Evolutionary conservation across 2,888 invertebrate species (phyloP), one percentile per base, ranked within the genome.

Genomic region (Hydriomena furcata): DNA sequence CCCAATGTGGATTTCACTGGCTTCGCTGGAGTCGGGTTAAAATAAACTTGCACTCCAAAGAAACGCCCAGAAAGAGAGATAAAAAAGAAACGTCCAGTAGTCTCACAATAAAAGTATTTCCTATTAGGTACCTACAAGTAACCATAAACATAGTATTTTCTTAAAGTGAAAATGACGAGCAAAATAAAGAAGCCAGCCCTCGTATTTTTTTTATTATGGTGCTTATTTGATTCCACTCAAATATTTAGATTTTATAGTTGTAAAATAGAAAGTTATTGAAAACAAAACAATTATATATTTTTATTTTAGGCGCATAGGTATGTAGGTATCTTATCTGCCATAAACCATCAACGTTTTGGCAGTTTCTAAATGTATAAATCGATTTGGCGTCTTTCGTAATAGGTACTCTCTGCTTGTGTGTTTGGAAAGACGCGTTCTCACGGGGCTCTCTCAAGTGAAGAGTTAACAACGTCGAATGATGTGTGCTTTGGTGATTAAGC

Each of bases 331-430:
- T n/a, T n/a, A 23, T 46, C 42, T 47, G 38, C 42, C 43, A 43
- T 38, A 52, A 52, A 52, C 37, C 37, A 46, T 51, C 51, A 30
- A 32, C 41, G 20, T 37, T 36, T 46, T 36, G 46, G 37, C 28
- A 38, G 46, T 47, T 47, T 52, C 46, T 52, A 47, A 45, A 46
- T 24, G 42, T 32, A 21, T 45, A 36, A 34, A 42, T 52, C 34
- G 42, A 47, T 52, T 52, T 30, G 38, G 42, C 27, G 27, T 52
- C 17, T 52, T 52, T 46, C 47, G 46, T 47, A 52, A 52, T 8
- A n/a, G n/a, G n/a, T n/a, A 28, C 21, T 32, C 35, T 32, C 24
- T 36, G 5, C n/a, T n/a, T 2, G 10, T 5, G 23, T 31, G 37
- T 31, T 24, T 37, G 37, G 40, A 35, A 27, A 35, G 40, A 20